A percentile compares a stretch with the other conserved stretches of the same genome.
These are phyloP conservation scores for Champsocephalus gunnari DNA, from an alignment of 2,797 vertebrate species.

Conservation along the genomic window DNA sequence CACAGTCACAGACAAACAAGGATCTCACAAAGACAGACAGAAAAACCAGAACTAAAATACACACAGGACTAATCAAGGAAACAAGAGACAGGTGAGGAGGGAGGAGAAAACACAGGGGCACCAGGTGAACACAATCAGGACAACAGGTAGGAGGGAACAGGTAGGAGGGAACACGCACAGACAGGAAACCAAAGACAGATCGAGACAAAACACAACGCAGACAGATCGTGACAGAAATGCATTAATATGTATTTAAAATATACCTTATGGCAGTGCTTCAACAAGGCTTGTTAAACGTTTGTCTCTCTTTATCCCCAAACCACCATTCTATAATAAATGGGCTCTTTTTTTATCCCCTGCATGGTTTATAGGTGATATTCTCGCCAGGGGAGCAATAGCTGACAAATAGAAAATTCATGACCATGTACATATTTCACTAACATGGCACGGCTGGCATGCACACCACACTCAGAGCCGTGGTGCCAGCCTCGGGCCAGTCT, in stretches of 20 bases:
- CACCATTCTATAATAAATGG: conserved; percentile 49
- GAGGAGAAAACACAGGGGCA: too few relatives aligned
- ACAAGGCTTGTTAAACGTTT: conserved; percentile 40
- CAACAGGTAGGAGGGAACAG: too few relatives aligned
- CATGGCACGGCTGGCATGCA: conserved; percentile 44
- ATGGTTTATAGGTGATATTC: conserved; percentile 59
- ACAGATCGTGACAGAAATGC: not conserved
- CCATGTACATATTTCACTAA: conserved; percentile 74
- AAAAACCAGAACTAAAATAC: too few relatives aligned
- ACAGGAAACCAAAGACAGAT: too few relatives aligned
- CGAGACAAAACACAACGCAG: too few relatives aligned
- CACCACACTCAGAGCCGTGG: conserved; percentile 35
- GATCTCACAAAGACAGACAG: too few relatives aligned
- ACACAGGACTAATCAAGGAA: too few relatives aligned
- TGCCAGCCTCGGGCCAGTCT: conserved; percentile 46
- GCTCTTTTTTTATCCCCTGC: conserved; percentile 55
- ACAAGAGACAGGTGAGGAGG: too few relatives aligned
- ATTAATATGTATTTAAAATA: conserved; percentile 12
- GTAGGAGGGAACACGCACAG: too few relatives aligned
- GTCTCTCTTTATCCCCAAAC: conserved; percentile 24
- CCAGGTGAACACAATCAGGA: too few relatives aligned
- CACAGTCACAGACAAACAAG: too few relatives aligned
- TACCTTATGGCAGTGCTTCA: conserved; percentile 11
- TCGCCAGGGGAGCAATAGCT: conserved; percentile 48
- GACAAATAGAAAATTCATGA: conserved; percentile 72